phyloP scores from a whole-genome alignment of 2,797 vertebrate species.

The Hoplostethus atlanticus region DNA sequence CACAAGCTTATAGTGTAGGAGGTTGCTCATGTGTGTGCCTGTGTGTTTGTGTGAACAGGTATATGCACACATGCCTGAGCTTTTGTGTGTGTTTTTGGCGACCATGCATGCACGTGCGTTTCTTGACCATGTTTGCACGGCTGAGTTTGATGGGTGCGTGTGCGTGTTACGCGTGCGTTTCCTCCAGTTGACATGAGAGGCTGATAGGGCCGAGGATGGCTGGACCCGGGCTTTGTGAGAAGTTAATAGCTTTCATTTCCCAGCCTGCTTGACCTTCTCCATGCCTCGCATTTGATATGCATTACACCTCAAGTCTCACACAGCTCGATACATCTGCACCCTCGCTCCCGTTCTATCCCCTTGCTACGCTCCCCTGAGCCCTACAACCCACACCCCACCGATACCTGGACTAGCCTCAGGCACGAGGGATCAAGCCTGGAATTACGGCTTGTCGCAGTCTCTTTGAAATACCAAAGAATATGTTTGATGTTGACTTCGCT shows the following conservation, averaged over 20 bases:
- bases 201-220: slow-evolving; percentile 49
- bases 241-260: slow-evolving; percentile 79
- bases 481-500: background rate
- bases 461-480: slow-evolving; percentile 25
- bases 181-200: slow-evolving; percentile 35
- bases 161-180: slow-evolving; percentile 9
- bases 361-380: slow-evolving; percentile 34
- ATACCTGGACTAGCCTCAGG: slow-evolving; percentile 38
- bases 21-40: background rate
- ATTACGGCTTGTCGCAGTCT: slow-evolving; percentile 17
- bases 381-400: slow-evolving; percentile 34
- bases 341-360: slow-evolving; percentile 47
- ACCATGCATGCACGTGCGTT: background rate
- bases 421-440: slow-evolving; percentile 19
- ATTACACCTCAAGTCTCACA: slow-evolving; percentile 76
- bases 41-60: background rate
- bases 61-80: slow-evolving; percentile 1
- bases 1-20: background rate
- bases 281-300: slow-evolving; percentile 77
- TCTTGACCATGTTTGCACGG: slow-evolving; percentile 7
- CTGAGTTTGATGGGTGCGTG: background rate
- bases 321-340: slow-evolving; percentile 58
- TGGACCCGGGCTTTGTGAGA: slow-evolving; percentile 57
- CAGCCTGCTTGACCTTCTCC: slow-evolving; percentile 77
- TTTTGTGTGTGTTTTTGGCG: background rate